Base-by-base conservation (phyloP, 2,888 invertebrate species). In the Linnaemya vulpina region DNA sequence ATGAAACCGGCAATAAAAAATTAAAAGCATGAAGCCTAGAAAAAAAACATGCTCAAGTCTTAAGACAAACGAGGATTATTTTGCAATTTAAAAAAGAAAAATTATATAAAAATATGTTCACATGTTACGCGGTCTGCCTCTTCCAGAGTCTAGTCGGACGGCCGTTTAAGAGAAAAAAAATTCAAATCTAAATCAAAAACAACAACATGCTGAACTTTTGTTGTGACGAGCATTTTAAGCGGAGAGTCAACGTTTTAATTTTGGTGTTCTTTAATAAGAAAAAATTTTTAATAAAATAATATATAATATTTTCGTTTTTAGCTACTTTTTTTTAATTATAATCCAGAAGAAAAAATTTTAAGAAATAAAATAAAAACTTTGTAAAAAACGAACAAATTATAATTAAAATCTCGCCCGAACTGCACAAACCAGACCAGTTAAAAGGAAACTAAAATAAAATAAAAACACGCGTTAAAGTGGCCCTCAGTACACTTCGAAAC, bases 401-500 rank as follows among this genome's bases (percentile, higher is more conserved):
- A 76, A 84, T 80, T 76, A 71, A 80, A 80, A 60, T 62, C 74
- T 35, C 30, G 49, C n/a, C 65, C 49, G 40, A 73, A 73, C 49
- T 7, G 17, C 46, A 58, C 55, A 35, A n/a, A 3, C 30, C 11
- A 30, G 30, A 30, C 11, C 25, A n/a, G 40, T 20, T 22, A 60
- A 62, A n/a, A 70, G 49, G 22, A n/a, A 70, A 15, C 15, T n/a
- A 63, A 55, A 80, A n/a, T n/a, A n/a, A 68, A 22, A 40, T 2
- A 68, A 46, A 15, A 15, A 53, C 60, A 68, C 53, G 60, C 49
- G 58, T 78, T 78, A 67, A 82, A 83, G 73, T 53, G 73, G 62
- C 43, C 53, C 60, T 68, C 68, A 53, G 25, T 30, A 40, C 17
- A 8, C 35, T 46, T 49, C 46, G 25, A 63, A 62, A 25, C 10